Conservation (phyloP, 2,113 vertebrate genomes). For the Lagopus muta region DNA sequence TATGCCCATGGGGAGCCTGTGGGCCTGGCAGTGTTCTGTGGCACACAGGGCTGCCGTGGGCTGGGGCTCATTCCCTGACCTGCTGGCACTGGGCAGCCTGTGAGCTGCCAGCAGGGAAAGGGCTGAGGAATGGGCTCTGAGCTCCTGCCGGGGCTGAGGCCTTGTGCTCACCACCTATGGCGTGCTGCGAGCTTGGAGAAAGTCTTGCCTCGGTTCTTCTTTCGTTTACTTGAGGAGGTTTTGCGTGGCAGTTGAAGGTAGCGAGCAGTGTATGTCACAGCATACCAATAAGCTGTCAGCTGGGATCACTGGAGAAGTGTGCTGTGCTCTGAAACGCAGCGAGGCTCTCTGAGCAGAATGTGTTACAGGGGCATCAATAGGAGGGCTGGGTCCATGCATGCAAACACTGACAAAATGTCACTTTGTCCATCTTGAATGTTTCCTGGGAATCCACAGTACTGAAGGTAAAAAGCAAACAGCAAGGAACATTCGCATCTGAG, state of each 20-base stretch:
- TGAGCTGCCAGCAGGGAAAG: no score
- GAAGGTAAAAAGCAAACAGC: not conserved
- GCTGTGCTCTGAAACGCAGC: not conserved
- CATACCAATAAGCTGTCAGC: not conserved
- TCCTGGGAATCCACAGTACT: not conserved
- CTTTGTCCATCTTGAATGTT: not conserved
- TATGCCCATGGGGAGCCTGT: no score
- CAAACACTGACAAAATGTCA: not conserved
- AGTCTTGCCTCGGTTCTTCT: not conserved
- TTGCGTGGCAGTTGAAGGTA: not conserved
- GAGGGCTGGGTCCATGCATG: not conserved
- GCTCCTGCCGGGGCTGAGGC: not conserved
- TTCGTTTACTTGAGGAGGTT: not conserved
- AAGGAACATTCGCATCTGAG: not conserved
- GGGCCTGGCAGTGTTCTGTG: no score
- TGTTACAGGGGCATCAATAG: not conserved
- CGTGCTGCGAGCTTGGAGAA: accelerated
- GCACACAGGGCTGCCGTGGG: no score
- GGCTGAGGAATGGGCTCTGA: not conserved
- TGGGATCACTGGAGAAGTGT: not conserved
- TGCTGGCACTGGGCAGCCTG: no score
- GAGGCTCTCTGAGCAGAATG: not conserved
- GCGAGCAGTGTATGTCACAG: not conserved
- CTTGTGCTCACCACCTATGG: accelerated
- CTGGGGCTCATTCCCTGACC: no score